phyloP scores from a whole-genome alignment of 2,113 vertebrate genomes.

The Orthonyx spaldingii region DNA sequence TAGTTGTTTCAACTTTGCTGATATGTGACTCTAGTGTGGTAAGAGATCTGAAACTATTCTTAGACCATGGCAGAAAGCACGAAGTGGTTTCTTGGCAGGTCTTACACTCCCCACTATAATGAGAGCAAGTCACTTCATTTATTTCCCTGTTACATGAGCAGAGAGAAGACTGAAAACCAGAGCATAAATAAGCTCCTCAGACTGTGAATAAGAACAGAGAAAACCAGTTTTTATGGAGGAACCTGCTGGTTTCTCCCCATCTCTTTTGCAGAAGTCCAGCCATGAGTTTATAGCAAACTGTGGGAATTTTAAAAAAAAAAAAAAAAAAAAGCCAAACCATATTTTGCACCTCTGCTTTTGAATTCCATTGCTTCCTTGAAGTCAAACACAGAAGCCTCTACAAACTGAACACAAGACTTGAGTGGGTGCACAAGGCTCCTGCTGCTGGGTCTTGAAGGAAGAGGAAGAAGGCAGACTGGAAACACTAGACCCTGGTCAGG shows the following conservation, averaged over 20 bases:
- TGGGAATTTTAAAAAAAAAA: background rate
- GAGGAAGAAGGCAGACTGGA: background rate
- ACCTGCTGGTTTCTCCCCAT: background rate
- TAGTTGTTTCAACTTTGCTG: constrained; percentile 35
- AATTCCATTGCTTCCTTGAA: background rate
- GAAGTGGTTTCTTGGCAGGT: constrained; percentile 25
- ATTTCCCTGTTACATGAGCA: background rate
- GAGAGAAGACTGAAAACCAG: background rate
- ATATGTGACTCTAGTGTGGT: constrained; percentile 27
- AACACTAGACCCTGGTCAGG: background rate
- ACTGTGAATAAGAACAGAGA: background rate
- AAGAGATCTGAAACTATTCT: constrained; percentile 70
- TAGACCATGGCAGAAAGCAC: constrained; percentile 48
- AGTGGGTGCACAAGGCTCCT: background rate
- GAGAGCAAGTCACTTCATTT: background rate
- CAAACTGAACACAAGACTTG: background rate
- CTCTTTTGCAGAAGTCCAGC: background rate
- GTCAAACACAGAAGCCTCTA: background rate
- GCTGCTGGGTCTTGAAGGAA: background rate
- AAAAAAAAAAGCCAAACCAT: background rate
- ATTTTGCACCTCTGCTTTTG: background rate
- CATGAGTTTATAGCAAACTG: background rate
- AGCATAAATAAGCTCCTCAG: background rate
- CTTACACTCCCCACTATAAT: background rate
- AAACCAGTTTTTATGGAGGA: background rate